Conservation (phyloP, 2,797 vertebrate species). For the Sternarchorhynchus goeldii region DNA sequence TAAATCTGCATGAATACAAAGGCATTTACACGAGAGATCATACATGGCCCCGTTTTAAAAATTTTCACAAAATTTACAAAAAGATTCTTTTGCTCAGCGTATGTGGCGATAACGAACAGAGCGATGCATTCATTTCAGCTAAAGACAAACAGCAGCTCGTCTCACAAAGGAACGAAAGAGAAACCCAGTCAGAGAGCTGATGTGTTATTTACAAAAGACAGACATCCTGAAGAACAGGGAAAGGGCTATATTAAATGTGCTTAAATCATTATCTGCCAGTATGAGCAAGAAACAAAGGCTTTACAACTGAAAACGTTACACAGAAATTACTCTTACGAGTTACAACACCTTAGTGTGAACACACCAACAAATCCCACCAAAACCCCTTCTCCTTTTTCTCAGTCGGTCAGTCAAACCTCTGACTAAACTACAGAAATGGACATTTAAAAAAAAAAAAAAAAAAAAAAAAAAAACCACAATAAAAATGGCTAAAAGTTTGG, state of each 20-base stretch:
- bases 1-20: slow-evolving; percentile 31
- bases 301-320: not conserved
- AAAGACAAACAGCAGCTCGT: not conserved
- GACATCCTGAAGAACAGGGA: slow-evolving; percentile 8
- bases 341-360: slow-evolving; percentile 18
- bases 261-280: not conserved
- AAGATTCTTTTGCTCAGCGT: slow-evolving; percentile 61
- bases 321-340: not conserved
- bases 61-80: slow-evolving; percentile 55
- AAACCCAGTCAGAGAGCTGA: not conserved
- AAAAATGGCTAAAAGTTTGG: slow-evolving; percentile 32
- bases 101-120: slow-evolving; percentile 59
- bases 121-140: slow-evolving; percentile 60
- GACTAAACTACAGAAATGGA: not conserved
- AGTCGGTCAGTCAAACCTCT: not conserved
- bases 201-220: slow-evolving; percentile 25
- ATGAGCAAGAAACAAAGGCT: not conserved
- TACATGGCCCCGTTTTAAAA: slow-evolving; percentile 16
- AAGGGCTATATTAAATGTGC: slow-evolving; percentile 18
- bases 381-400: slow-evolving; percentile 1
- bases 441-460: slow-evolving; percentile 5
- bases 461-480: not conserved
- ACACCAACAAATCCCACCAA: not conserved
- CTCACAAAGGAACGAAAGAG: not conserved
- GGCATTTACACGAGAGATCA: slow-evolving; percentile 28